Evolutionary conservation across 2,113 vertebrate species (phyloP).

Genomic region (Bothrops jararaca): DNA sequence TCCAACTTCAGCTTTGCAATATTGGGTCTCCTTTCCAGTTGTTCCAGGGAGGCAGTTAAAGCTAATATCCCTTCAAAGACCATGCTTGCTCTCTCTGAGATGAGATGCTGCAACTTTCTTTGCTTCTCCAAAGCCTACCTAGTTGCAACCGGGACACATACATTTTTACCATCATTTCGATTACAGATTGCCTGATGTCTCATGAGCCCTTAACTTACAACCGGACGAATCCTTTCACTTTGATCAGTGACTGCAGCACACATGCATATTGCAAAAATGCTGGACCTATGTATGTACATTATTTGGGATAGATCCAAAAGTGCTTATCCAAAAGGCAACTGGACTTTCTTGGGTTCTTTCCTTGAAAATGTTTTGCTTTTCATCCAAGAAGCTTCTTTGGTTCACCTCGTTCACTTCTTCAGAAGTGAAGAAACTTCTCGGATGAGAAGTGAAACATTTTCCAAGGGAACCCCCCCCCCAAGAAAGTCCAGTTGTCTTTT

Average conservation of each 20-base stretch:
- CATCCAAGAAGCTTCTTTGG: too few species aligned
- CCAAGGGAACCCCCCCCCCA: too few species aligned
- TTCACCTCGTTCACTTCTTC: too few species aligned
- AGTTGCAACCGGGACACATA: not conserved
- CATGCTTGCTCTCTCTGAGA: slow-evolving; percentile 21
- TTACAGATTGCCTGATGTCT: not conserved
- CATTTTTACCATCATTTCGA: slow-evolving; percentile 8
- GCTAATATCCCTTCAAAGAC: slow-evolving; percentile 39
- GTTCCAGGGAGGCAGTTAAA: slow-evolving; percentile 50
- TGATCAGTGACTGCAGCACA: not conserved
- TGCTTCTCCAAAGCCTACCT: slow-evolving; percentile 4
- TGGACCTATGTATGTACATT: not conserved
- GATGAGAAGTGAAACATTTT: too few species aligned
- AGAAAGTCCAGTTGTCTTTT: too few species aligned
- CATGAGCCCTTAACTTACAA: not conserved
- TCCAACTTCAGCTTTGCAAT: slow-evolving; percentile 54
- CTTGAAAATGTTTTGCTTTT: too few species aligned
- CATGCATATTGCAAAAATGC: too few species aligned
- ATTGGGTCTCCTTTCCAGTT: slow-evolving; percentile 54
- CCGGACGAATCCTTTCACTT: not conserved
- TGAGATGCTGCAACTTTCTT: slow-evolving; percentile 12
- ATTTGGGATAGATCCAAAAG: not conserved
- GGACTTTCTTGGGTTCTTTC: too few species aligned
- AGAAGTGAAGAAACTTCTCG: too few species aligned
- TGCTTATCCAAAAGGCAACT: too few species aligned